A percentile compares a stretch with the other conserved stretches of the same genome.
These are phyloP conservation scores for Ectropis grisescens DNA, from an alignment of 1,140 invertebrate species.

Conservation along the genomic window DNA sequence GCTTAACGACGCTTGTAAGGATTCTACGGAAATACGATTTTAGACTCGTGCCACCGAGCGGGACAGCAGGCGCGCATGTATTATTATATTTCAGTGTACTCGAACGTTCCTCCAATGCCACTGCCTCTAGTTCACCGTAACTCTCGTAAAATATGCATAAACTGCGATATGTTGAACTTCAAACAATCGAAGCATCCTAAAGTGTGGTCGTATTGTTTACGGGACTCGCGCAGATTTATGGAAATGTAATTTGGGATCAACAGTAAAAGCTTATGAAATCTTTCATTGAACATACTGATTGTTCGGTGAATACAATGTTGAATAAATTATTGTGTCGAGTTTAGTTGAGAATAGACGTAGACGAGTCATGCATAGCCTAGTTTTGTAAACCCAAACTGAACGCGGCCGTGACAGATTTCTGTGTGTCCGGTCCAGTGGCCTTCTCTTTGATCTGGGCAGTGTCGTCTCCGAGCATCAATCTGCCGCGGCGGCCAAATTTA, in stretches of 20 bases:
- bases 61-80: constrained; percentile 14
- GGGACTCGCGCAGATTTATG: constrained; percentile 1
- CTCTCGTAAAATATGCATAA: constrained; percentile 7
- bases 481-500: constrained; percentile 9
- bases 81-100: constrained; percentile 8
- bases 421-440: constrained; percentile 26
- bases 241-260: neutral
- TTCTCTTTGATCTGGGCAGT: constrained; percentile 35
- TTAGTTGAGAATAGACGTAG: constrained; percentile 52
- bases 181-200: constrained; percentile 14
- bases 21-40: constrained; percentile 69
- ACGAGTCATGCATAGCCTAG: constrained; percentile 35
- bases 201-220: constrained; percentile 14
- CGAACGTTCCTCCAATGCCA: constrained; percentile 14
- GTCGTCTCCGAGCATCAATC: constrained; percentile 21
- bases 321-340: constrained; percentile 36
- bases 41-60: constrained; percentile 39
- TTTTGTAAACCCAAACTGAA: constrained; percentile 33
- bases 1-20: constrained; percentile 65
- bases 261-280: constrained; percentile 27
- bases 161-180: constrained; percentile 7
- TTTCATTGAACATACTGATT: constrained; percentile 22
- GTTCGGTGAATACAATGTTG: constrained; percentile 46
- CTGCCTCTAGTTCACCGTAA: constrained; percentile 5
- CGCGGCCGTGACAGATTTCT: constrained; percentile 23